Conservation (phyloP, 1,140 invertebrate genomes). For the Amyelois transitella region DNA sequence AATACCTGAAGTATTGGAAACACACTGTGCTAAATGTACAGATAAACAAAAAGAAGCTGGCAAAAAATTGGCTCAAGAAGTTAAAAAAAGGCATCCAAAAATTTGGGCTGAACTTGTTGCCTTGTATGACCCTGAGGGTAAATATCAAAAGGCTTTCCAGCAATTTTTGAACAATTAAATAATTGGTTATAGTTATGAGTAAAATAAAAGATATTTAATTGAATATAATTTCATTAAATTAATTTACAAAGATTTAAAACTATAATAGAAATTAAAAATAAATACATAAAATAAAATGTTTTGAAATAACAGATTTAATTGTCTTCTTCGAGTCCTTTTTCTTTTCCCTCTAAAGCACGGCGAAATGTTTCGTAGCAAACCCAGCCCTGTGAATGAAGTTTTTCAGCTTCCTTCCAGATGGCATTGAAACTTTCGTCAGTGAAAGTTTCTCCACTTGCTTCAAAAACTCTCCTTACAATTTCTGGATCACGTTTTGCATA, state of each 20-base stretch:
- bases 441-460: conserved; percentile 43
- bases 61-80: conserved; percentile 63
- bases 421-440: conserved; percentile 45
- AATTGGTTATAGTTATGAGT: background rate
- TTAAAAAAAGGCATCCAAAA: conserved; percentile 57
- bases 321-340: background rate
- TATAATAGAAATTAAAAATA: background rate
- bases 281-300: background rate
- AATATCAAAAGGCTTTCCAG: conserved; percentile 53
- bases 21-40: conserved; percentile 75
- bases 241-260: background rate
- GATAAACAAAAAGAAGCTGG: conserved; percentile 53
- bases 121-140: conserved; percentile 65
- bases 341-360: conserved; percentile 27
- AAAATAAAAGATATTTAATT: background rate
- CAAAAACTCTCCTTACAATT: conserved; percentile 46
- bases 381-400: conserved; percentile 53
- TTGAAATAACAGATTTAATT: background rate
- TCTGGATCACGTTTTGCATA: conserved; percentile 46
- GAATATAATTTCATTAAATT: background rate
- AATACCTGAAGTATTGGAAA: conserved; percentile 76
- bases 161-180: conserved; percentile 38
- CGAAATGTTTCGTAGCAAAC: conserved; percentile 62
- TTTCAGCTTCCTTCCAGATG: conserved; percentile 53
- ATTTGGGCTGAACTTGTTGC: conserved; percentile 56